These are phyloP conservation scores for Disparrhopalites patrizii DNA, from an alignment of 2,888 invertebrate species.

Conservation along the genomic window DNA sequence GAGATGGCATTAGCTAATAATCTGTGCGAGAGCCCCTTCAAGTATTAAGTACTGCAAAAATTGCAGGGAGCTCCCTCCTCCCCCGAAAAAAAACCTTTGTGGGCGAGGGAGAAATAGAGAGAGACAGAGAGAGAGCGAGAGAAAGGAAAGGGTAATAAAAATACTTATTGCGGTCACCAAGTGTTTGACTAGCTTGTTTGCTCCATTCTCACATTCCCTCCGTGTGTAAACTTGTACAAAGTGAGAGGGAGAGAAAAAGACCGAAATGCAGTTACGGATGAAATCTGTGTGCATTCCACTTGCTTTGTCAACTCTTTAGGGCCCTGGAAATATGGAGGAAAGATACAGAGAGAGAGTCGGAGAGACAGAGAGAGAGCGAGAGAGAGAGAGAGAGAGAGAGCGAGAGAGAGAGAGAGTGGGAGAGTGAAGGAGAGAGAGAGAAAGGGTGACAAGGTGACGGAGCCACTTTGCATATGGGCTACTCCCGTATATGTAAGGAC, in stretches of 20 bases:
- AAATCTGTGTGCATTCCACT: too few relatives aligned
- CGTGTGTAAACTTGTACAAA: too few relatives aligned
- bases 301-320: too few relatives aligned
- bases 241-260: too few relatives aligned
- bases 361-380: too few relatives aligned
- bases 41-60: slow-evolving; percentile 10
- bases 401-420: too few relatives aligned
- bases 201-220: not conserved
- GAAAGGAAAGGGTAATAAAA: slow-evolving; percentile 13
- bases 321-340: not conserved
- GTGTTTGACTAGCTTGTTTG: slow-evolving; percentile 13
- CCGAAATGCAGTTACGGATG: not conserved
- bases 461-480: not conserved
- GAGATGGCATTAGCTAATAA: slow-evolving; percentile 18
- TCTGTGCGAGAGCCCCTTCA: not conserved
- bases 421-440: too few relatives aligned
- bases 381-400: too few relatives aligned
- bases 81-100: not conserved
- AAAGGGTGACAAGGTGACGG: not conserved
- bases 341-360: too few relatives aligned
- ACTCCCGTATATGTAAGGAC: not conserved
- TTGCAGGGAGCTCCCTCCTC: too few relatives aligned
- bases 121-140: too few relatives aligned
- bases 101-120: too few relatives aligned
- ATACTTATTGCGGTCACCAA: slow-evolving; percentile 18